phyloP scores from a whole-genome alignment of 2,797 vertebrate genomes.

The Gymnothorax javanicus region DNA sequence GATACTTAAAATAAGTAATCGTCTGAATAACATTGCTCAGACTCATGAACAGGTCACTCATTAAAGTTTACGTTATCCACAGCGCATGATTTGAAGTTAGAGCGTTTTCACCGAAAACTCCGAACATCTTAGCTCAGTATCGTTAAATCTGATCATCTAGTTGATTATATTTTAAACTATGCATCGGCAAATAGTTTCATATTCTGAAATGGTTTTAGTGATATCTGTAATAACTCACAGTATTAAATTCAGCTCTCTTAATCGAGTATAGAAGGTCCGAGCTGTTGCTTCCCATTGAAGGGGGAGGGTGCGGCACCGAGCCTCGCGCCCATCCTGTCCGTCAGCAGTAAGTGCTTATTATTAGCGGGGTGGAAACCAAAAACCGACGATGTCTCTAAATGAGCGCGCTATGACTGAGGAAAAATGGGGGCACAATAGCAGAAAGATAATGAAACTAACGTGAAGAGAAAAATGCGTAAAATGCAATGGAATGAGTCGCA shows the following conservation, averaged over 20 bases:
- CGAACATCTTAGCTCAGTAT: slow-evolving; percentile 4
- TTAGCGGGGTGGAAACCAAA: slow-evolving; percentile 62
- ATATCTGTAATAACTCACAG: background rate
- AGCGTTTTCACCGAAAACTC: background rate
- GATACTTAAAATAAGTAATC: background rate
- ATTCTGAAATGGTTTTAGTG: slow-evolving; percentile 15
- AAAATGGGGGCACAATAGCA: slow-evolving; percentile 27
- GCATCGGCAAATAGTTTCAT: background rate
- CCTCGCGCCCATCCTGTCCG: slow-evolving; percentile 61
- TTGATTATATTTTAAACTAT: slow-evolving; percentile 2
- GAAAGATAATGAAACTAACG: slow-evolving; percentile 46
- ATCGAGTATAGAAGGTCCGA: slow-evolving; percentile 21
- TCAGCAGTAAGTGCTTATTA: slow-evolving; percentile 52
- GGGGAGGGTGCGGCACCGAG: slow-evolving; percentile 57
- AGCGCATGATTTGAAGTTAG: background rate
- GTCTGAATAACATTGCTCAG: background rate
- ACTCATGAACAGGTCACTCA: background rate
- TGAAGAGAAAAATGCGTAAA: slow-evolving; percentile 61
- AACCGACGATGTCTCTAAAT: slow-evolving; percentile 57
- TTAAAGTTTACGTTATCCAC: background rate
- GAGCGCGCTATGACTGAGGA: slow-evolving; percentile 62
- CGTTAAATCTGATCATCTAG: background rate
- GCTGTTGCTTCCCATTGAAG: slow-evolving; percentile 24
- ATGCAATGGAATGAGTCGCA: slow-evolving; percentile 46
- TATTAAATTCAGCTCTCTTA: background rate